phyloP scores from a whole-genome alignment of 2,888 invertebrate genomes.

The Didymodactylos carnosus region DNA sequence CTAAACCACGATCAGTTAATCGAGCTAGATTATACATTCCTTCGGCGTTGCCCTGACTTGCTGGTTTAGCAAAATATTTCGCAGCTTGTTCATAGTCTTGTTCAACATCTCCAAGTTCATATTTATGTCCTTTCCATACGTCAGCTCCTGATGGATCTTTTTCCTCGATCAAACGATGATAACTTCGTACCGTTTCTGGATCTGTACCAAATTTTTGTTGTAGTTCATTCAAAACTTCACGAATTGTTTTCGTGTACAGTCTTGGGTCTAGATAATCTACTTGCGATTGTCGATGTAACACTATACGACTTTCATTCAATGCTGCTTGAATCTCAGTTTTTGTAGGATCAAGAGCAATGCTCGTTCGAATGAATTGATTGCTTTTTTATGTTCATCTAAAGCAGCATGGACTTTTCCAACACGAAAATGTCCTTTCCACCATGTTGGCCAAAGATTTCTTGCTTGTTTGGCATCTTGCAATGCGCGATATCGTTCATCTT shows the following conservation, averaged over 20 bases:
- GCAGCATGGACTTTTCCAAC: neutral
- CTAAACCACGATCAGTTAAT: neutral
- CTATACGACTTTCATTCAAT: neutral
- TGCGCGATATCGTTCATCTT: neutral
- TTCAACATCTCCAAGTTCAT: neutral
- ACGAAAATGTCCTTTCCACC: neutral
- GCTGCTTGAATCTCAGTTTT: neutral
- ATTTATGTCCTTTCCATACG: neutral
- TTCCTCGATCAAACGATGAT: neutral
- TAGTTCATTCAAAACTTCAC: neutral
- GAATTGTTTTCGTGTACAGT: neutral
- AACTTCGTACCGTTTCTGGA: neutral
- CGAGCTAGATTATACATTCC: constrained; percentile 2
- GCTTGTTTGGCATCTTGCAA: neutral
- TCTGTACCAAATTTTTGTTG: neutral
- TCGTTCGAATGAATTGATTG: neutral
- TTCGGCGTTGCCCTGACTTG: neutral
- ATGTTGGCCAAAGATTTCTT: neutral
- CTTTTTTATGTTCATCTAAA: neutral
- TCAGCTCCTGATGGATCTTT: neutral
- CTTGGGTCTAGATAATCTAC: neutral
- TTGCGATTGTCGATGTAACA: neutral
- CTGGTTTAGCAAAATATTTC: constrained; percentile 1
- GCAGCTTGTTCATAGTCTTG: constrained; percentile 4
- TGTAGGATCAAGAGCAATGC: neutral